These are phyloP conservation scores for Cygnus buccinator DNA, from an alignment of 2,113 vertebrate genomes.

Conservation along the genomic window DNA sequence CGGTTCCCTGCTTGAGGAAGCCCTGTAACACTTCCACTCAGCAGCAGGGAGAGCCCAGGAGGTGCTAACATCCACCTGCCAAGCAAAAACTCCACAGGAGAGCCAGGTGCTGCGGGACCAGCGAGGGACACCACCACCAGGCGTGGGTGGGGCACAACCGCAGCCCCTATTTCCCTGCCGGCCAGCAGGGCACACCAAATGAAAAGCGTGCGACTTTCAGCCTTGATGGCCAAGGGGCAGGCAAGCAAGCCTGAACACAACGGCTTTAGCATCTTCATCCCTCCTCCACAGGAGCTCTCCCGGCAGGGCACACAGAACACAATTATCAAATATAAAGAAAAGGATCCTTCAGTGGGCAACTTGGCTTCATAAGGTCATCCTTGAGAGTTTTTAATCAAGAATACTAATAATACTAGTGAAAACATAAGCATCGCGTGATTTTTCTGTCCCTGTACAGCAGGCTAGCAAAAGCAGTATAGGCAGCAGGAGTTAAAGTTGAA, in stretches of 20 bases:
- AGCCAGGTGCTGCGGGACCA: neutral
- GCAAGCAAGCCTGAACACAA: neutral
- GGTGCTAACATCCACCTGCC: neutral
- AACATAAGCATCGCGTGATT: neutral
- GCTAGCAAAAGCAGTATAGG: neutral
- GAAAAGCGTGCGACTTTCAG: neutral
- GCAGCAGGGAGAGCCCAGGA: neutral
- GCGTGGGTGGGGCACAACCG: no score
- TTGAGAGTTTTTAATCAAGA: neutral
- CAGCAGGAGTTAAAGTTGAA: neutral
- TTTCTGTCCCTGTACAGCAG: neutral
- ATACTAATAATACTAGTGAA: neutral
- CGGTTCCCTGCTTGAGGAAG: neutral
- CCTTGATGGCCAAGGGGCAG: neutral
- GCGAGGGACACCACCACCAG: neutral
- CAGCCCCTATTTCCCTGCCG: neutral
- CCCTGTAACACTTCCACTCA: neutral
- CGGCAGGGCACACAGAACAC: no score
- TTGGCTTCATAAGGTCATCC: neutral
- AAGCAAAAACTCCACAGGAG: accelerated
- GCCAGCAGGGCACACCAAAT: neutral
- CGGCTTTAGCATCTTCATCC: neutral
- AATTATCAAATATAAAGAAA: neutral
- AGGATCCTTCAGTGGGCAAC: neutral
- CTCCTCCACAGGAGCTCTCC: neutral